Percentiles rank a stretch among this genome's conserved stretches.
Evolutionary conservation across 2,888 invertebrate species (phyloP).

Genomic region (Rhingia rostrata): DNA sequence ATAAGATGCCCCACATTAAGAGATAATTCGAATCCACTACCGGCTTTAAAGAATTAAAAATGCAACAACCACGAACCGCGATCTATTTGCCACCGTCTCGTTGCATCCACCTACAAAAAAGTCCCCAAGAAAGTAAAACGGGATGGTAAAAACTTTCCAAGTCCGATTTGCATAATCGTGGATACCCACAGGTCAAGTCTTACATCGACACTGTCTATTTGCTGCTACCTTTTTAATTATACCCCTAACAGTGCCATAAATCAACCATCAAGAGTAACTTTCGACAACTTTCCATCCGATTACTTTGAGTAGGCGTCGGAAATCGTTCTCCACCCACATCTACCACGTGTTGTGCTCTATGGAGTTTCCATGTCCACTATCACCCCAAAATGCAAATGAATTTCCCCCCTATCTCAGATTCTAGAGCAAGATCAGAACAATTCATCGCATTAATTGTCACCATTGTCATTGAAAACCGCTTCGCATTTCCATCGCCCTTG

Average conservation of each 20-base stretch:
- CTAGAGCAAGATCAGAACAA: constrained; percentile 6
- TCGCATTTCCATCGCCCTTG: neutral
- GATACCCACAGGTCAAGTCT: neutral
- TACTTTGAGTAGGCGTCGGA: constrained; percentile 25
- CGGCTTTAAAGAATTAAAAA: too few species aligned
- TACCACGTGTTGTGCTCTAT: neutral
- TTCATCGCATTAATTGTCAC: constrained; percentile 31
- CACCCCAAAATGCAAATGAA: constrained; percentile 34
- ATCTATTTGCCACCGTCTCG: too few species aligned
- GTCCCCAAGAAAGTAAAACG: too few species aligned
- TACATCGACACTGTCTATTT: neutral
- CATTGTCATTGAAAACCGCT: constrained; percentile 1
- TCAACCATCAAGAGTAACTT: neutral
- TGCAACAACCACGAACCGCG: too few species aligned
- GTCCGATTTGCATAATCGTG: neutral
- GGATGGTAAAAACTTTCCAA: neutral
- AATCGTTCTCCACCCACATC: constrained; percentile 12
- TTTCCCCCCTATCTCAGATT: neutral
- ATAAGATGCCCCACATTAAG: too few species aligned
- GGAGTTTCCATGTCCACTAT: neutral
- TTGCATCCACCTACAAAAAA: too few species aligned
- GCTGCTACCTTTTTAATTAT: neutral
- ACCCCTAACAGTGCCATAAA: neutral
- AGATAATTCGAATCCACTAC: too few species aligned
- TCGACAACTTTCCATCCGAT: constrained; percentile 25